A percentile compares a stretch with the other conserved stretches of the same genome.
Evolutionary conservation across 2,888 invertebrate species (phyloP).

Genomic region (Ornithoptera alexandrae): DNA sequence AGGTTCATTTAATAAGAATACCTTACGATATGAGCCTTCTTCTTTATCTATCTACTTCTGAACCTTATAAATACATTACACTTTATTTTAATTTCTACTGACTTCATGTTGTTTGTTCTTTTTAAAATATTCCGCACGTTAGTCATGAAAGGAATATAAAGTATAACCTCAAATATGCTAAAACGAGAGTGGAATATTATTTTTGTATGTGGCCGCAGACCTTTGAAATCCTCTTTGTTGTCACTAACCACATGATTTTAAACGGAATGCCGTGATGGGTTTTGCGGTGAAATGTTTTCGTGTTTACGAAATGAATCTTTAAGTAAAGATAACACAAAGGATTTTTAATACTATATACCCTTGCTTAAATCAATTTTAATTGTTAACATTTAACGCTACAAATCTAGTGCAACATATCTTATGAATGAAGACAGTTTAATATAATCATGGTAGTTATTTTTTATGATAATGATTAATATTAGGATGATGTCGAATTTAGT

Average conservation of each 20-base stretch:
- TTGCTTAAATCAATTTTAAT: background rate
- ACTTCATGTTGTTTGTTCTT: background rate
- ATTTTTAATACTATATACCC: slow-evolving; percentile 21
- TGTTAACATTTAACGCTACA: background rate
- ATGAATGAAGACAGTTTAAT: too few species aligned
- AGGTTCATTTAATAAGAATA: too few species aligned
- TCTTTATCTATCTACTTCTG: too few species aligned
- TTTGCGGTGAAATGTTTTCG: slow-evolving; percentile 41
- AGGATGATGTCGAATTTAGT: too few species aligned
- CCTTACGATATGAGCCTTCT: too few species aligned
- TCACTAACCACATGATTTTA: slow-evolving; percentile 49
- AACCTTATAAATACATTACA: background rate
- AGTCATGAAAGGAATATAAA: background rate
- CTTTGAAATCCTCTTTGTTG: slow-evolving; percentile 51
- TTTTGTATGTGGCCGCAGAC: slow-evolving; percentile 45
- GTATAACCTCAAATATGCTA: background rate
- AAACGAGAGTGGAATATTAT: slow-evolving; percentile 35
- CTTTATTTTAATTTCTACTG: background rate
- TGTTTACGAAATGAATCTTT: slow-evolving; percentile 35
- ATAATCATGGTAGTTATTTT: too few species aligned
- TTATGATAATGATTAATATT: too few species aligned
- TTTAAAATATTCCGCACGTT: background rate
- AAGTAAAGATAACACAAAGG: slow-evolving; percentile 31
- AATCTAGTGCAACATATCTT: background rate
- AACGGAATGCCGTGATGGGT: slow-evolving; percentile 33